A percentile compares a stretch with the other conserved stretches of the same genome.
These are phyloP conservation scores for Elephantulus edwardii DNA, from an alignment of 2,113 vertebrate species.

Conservation along the genomic window DNA sequence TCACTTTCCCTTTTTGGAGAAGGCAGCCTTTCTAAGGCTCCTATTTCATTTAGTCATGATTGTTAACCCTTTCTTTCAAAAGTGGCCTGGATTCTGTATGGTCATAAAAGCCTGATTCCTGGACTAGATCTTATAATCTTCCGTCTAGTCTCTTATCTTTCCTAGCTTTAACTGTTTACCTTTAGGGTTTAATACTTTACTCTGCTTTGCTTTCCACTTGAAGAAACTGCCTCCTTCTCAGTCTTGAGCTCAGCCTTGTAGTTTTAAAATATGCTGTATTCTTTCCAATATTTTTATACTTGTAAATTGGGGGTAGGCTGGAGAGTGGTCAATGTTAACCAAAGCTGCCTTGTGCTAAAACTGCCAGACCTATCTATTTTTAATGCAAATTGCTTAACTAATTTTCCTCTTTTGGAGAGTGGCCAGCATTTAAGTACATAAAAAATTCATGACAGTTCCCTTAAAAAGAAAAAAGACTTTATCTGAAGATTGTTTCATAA, in stretches of 20 bases:
- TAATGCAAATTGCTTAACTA: slow-evolving; percentile 63
- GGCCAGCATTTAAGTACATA: slow-evolving; percentile 59
- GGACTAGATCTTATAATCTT: neutral
- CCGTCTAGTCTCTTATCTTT: neutral
- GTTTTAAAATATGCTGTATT: neutral
- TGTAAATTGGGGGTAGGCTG: slow-evolving; percentile 39
- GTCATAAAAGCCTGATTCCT: neutral
- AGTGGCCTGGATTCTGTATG: neutral
- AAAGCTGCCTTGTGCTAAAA: slow-evolving; percentile 24
- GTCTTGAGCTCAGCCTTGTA: neutral
- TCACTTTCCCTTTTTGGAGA: neutral
- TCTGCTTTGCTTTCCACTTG: neutral
- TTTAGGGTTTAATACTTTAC: neutral
- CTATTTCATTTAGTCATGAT: neutral
- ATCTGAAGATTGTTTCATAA: slow-evolving; percentile 67
- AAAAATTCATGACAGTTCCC: slow-evolving; percentile 64
- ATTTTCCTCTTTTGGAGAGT: slow-evolving; percentile 57
- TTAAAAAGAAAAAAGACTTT: slow-evolving; percentile 67
- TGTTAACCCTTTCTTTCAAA: neutral
- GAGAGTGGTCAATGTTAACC: neutral
- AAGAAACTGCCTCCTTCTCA: neutral
- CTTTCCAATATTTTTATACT: slow-evolving; percentile 22
- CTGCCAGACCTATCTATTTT: slow-evolving; percentile 52
- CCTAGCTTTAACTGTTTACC: neutral
- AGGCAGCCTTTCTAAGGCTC: neutral